Conservation (phyloP, 2,113 vertebrate species). For the Gymnogyps californianus region DNA sequence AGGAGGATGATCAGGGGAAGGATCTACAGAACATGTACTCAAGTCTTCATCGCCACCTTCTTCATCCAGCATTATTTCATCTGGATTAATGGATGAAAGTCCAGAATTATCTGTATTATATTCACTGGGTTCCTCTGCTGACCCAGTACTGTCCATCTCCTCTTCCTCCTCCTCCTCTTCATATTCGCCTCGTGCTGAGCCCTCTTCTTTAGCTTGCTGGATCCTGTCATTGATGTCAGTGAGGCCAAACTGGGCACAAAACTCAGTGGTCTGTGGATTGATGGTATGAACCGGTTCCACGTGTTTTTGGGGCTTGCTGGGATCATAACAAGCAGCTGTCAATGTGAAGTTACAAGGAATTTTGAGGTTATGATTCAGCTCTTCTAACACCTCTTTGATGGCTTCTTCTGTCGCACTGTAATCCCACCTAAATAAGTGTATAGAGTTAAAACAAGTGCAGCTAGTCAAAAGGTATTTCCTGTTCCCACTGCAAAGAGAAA, state of each 20-base stretch:
- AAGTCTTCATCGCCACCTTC: slow-evolving; percentile 81
- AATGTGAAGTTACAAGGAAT: slow-evolving; percentile 89
- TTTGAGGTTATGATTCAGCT: slow-evolving; percentile 81
- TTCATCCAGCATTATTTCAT: slow-evolving; percentile 93
- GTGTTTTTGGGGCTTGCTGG: slow-evolving; percentile 76
- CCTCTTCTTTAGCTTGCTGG: slow-evolving; percentile 70
- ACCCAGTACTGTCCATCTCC: slow-evolving; percentile 75
- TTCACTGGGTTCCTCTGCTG: slow-evolving; percentile 86
- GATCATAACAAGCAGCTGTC: slow-evolving; percentile 82
- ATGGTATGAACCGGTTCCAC: slow-evolving; percentile 75
- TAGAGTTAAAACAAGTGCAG: neutral
- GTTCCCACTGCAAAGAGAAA: neutral
- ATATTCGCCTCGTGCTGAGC: slow-evolving; percentile 32
- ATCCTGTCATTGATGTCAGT: slow-evolving; percentile 84
- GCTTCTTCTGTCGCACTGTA: slow-evolving; percentile 85
- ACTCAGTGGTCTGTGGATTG: slow-evolving; percentile 92
- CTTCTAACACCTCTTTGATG: slow-evolving; percentile 84
- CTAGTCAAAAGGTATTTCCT: neutral
- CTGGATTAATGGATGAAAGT: slow-evolving; percentile 86
- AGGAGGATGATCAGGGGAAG: slow-evolving; percentile 71
- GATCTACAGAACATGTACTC: slow-evolving; percentile 53
- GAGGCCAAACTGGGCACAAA: slow-evolving; percentile 89
- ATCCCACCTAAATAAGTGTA: slow-evolving; percentile 84
- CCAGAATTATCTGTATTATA: slow-evolving; percentile 88
- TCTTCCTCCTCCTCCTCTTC: slow-evolving; percentile 76